phyloP scores from a whole-genome alignment of 2,888 invertebrate genomes.

The Epirrita christyi region DNA sequence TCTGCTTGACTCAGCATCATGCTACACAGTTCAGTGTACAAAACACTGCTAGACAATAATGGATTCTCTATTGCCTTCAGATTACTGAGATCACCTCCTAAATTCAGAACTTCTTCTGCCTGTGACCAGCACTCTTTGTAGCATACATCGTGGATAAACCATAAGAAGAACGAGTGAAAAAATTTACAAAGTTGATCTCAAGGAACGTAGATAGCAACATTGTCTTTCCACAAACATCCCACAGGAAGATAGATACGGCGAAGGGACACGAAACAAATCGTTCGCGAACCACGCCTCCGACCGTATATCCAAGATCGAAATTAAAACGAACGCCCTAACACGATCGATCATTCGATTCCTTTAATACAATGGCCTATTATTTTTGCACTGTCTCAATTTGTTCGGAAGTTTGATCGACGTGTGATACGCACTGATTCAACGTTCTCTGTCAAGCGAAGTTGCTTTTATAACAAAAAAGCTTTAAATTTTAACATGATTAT shows the following conservation, averaged over 20 bases:
- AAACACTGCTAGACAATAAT: too few relatives aligned
- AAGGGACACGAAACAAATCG: slow-evolving; percentile 82
- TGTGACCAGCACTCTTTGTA: too few relatives aligned
- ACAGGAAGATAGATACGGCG: slow-evolving; percentile 39
- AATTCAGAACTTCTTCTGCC: too few relatives aligned
- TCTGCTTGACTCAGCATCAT: too few relatives aligned
- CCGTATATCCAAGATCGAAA: slow-evolving; percentile 79
- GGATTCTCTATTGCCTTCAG: too few relatives aligned
- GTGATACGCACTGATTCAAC: slow-evolving; percentile 63
- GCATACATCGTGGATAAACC: too few relatives aligned
- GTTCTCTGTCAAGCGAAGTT: slow-evolving; percentile 56
- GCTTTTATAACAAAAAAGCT: slow-evolving; percentile 45
- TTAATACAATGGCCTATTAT: slow-evolving; percentile 79
- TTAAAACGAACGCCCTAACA: slow-evolving; percentile 80
- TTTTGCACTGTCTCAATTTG: slow-evolving; percentile 80
- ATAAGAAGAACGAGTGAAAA: neutral
- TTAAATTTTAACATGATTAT: slow-evolving; percentile 6
- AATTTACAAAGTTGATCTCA: slow-evolving; percentile 10
- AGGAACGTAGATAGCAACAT: slow-evolving; percentile 17
- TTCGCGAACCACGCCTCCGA: slow-evolving; percentile 78
- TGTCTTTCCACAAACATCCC: slow-evolving; percentile 29
- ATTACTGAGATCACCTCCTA: too few relatives aligned
- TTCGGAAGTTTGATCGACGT: slow-evolving; percentile 66
- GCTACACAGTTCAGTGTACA: too few relatives aligned
- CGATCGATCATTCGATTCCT: slow-evolving; percentile 82